These are phyloP conservation scores for Pipistrellus pygmaeus DNA, from an alignment of 2,797 vertebrate genomes.

Conservation along the genomic window DNA sequence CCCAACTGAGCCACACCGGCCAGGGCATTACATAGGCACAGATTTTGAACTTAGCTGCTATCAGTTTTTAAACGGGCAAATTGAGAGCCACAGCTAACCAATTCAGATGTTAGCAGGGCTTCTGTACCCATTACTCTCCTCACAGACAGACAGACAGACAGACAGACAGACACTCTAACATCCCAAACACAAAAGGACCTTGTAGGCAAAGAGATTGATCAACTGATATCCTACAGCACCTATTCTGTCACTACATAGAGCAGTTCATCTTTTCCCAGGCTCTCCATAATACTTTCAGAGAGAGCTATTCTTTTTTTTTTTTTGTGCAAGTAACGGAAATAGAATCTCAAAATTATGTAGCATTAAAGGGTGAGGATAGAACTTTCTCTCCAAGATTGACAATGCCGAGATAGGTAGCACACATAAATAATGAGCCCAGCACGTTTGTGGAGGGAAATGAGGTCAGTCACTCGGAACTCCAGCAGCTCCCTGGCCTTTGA, in stretches of 20 bases:
- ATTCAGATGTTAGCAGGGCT: neutral
- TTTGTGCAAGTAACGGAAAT: neutral
- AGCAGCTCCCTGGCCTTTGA: slow-evolving; percentile 46
- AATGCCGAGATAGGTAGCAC: slow-evolving; percentile 3
- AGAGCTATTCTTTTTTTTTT: neutral
- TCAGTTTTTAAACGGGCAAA: neutral
- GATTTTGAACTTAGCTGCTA: neutral
- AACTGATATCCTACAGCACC: neutral
- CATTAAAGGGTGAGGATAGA: neutral
- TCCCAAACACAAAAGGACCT: neutral
- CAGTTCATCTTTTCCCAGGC: neutral
- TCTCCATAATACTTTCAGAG: neutral
- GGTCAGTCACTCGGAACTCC: slow-evolving; percentile 34
- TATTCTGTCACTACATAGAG: neutral
- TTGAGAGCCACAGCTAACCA: neutral
- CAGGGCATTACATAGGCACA: neutral
- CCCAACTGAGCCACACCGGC: neutral
- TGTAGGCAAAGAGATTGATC: neutral
- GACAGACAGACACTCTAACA: neutral
- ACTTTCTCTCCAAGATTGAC: slow-evolving; percentile 61
- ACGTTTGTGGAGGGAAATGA: slow-evolving; percentile 65
- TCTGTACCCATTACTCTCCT: neutral
- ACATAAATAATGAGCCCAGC: slow-evolving; percentile 50
- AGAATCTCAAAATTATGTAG: slow-evolving; percentile 12
- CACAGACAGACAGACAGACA: neutral